Base-by-base conservation (phyloP, 2,797 vertebrate genomes). In the Ceyx erithaca region DNA sequence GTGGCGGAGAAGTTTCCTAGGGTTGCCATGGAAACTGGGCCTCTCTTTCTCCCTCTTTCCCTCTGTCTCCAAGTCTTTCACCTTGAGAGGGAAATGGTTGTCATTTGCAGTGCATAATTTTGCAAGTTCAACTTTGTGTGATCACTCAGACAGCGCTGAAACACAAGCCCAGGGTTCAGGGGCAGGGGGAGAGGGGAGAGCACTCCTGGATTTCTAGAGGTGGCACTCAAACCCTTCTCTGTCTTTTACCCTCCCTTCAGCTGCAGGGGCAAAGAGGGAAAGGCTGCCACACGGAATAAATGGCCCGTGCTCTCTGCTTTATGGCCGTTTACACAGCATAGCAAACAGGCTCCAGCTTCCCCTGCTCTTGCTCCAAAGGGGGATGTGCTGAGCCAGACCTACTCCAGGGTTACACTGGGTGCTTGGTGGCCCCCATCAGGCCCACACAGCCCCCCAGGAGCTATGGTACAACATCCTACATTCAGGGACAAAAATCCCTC, bases 1-100 rank as follows among this genome's bases (percentile, higher is more conserved):
- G 17, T 49, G 51, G 84, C 6, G 1, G 59, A 30, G 68, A 89
- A 80, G 92, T 93, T 94, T 91, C 84, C 37, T 12, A 48, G 46
- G 12, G 95, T 97, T 96, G 88, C 67, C 90, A 94, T 96, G 86
- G 96, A 93, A 97, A 97, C 96, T 59, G 61, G 40, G 41, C 71
- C 33, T 73, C 90, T 94, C 82, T 80, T 67, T 82, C 57, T 67
- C 72, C 66, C 77, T 88, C 89, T 55, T 66, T 67, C 69, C 82
- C 64, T 77, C 75, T 1, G 2, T 90, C 70, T 93, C 84, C 28
- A 83, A 93, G 89, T 55, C 77, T 93, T 94, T 95, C 94, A 96
- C 96, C 93, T 93, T 89, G 82, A 94, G 69, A 92, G 69, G 80
- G 93, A 93, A 96, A 95, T 58, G 78, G 67, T 94, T 96, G 91